These are phyloP conservation scores for Pterocles gutturalis DNA, from an alignment of 2,113 vertebrate genomes.

Conservation along the genomic window DNA sequence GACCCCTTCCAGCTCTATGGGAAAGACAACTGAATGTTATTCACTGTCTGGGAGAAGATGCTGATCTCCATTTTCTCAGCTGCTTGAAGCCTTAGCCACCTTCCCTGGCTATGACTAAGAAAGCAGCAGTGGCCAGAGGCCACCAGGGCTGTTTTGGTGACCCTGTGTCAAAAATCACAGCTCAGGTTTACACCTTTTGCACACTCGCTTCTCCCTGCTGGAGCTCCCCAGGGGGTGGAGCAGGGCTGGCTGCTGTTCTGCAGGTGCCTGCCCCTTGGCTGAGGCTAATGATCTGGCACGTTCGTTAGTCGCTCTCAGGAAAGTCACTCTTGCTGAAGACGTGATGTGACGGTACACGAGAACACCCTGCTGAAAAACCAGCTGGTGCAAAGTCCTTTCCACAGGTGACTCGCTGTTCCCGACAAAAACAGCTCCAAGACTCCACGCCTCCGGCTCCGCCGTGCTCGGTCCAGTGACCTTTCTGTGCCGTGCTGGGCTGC, in stretches of 20 bases:
- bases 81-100: not conserved
- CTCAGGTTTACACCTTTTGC: not conserved
- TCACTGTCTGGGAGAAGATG: not conserved
- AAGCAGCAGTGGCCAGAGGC: not conserved
- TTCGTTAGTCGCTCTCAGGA: not conserved
- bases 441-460: accelerated
- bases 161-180: not conserved
- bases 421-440: not conserved
- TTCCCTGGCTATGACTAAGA: not conserved
- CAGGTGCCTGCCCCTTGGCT: not conserved
- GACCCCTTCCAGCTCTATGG: not conserved
- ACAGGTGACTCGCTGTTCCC: accelerated
- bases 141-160: not conserved
- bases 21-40: not conserved
- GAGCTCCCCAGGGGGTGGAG: not conserved
- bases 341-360: not conserved
- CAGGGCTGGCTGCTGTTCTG: not conserved
- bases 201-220: accelerated
- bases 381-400: not conserved
- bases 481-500: not conserved
- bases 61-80: not conserved
- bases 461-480: accelerated
- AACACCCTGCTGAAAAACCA: not conserved
- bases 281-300: not conserved
- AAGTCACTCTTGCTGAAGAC: not conserved